These are phyloP conservation scores for Chrysolina haemoptera DNA, from an alignment of 2,888 invertebrate genomes.

Conservation along the genomic window DNA sequence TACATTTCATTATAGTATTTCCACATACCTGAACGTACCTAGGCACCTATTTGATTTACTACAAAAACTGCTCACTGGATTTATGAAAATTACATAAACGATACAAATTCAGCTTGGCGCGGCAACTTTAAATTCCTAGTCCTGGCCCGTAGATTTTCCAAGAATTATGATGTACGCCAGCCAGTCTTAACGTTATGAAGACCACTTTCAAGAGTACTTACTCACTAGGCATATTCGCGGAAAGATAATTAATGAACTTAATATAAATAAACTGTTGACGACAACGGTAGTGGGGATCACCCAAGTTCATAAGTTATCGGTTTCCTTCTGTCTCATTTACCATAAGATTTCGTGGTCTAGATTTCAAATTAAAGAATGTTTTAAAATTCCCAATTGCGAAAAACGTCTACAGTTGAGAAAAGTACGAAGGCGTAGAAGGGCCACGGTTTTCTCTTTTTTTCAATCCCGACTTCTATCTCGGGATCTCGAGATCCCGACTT, in stretches of 20 bases:
- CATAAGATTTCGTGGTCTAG: not conserved
- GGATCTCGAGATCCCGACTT: too few relatives aligned
- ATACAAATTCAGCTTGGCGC: not conserved
- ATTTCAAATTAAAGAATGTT: not conserved
- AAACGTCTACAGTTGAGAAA: too few relatives aligned
- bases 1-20: too few relatives aligned
- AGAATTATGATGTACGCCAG: not conserved
- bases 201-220: not conserved
- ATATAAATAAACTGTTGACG: not conserved
- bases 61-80: too few relatives aligned
- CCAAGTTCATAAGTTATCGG: not conserved
- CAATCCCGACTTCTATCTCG: too few relatives aligned
- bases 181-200: not conserved
- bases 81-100: too few relatives aligned
- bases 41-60: too few relatives aligned
- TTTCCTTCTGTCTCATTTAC: not conserved
- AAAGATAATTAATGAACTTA: not conserved
- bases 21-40: too few relatives aligned
- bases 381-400: too few relatives aligned
- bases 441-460: too few relatives aligned
- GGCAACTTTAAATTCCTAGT: not conserved
- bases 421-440: too few relatives aligned
- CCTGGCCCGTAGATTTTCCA: not conserved
- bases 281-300: not conserved
- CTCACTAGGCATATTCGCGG: not conserved